Evolutionary conservation across 2,888 invertebrate genomes (phyloP).

Genomic region (Pachycephus smyrnensis): DNA sequence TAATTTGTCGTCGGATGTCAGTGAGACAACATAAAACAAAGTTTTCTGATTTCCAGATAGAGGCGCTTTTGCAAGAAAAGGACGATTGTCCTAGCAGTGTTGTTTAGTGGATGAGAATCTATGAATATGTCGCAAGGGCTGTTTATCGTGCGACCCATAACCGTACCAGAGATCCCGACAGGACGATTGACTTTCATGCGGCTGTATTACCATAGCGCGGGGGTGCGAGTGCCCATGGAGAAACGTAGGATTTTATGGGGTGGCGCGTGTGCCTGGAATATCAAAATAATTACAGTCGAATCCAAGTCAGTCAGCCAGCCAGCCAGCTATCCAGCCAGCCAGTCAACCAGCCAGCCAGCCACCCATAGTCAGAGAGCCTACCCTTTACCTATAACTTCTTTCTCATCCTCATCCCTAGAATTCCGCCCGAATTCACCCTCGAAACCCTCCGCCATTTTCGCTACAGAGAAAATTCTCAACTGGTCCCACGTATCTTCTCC

Average conservation of each 20-base stretch:
- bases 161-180: not conserved
- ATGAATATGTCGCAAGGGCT: constrained; percentile 5
- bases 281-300: not conserved
- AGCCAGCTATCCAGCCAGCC: not conserved
- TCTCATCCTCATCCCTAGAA: not conserved
- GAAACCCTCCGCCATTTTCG: not conserved
- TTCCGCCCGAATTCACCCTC: not conserved
- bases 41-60: not conserved
- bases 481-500: not conserved
- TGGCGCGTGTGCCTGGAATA: constrained; percentile 7
- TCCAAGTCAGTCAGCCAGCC: not conserved
- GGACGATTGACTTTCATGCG: constrained; percentile 1
- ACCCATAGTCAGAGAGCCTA: not conserved
- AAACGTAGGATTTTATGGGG: not conserved
- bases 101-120: not conserved
- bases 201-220: not conserved
- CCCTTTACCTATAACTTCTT: not conserved
- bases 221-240: not conserved
- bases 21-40: not conserved
- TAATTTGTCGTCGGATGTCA: not conserved
- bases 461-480: not conserved
- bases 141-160: constrained; percentile 1
- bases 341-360: too few species aligned
- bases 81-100: not conserved
- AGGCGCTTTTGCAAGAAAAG: not conserved